Evolutionary conservation across 2,113 vertebrate genomes (phyloP), one percentile per base, ranked within the genome.

Genomic region (Craseonycteris thonglongyai): DNA sequence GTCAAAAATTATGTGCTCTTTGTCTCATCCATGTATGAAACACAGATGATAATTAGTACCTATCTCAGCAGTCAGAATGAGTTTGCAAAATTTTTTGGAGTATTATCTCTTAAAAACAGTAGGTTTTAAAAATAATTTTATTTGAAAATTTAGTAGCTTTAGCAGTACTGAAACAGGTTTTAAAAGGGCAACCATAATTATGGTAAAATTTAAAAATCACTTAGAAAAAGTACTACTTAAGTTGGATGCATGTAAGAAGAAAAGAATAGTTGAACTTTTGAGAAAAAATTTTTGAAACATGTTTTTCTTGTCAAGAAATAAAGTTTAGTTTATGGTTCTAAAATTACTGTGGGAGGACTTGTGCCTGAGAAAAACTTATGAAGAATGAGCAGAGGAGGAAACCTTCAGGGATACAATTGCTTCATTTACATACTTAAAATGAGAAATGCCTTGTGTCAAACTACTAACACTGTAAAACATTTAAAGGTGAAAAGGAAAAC

Each of bases 1-100:
- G 30, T 69, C 22, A 2, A 71, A 93, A 88, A 85, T 92, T 69
- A 30, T n/a, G 11, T 74, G 2, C 11, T 35, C 19, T 83, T 76
- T 93, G 49, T 90, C 35, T 86, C 63, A 72, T 69, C 45, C n/a
- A 12, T 83, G 56, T 91, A 74, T 91, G 88, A 87, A 94, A 38
- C 47, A n/a, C n/a, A 81, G 76, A 71, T 84, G 92, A 63, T 86
- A 91, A 88, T 81, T 91, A n/a, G n/a, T n/a, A 63, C 47, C 61
- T 76, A 16, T 81, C 42, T 91, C 40, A 68, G 10, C 28, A 82
- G 42, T 92, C 42, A 93, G 54, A 51, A 79, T 92, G 61, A 95
- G 45, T 72, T 78, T 58, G 86, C 78, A 88, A 19, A 75, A 72
- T 82, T 93, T 15, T 83, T 93, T 87, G 42, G 30, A 79, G 54